Percentiles rank a stretch among this genome's conserved stretches.
These are phyloP conservation scores for Andrena flavipes DNA, from an alignment of 2,888 invertebrate species.

Conservation along the genomic window DNA sequence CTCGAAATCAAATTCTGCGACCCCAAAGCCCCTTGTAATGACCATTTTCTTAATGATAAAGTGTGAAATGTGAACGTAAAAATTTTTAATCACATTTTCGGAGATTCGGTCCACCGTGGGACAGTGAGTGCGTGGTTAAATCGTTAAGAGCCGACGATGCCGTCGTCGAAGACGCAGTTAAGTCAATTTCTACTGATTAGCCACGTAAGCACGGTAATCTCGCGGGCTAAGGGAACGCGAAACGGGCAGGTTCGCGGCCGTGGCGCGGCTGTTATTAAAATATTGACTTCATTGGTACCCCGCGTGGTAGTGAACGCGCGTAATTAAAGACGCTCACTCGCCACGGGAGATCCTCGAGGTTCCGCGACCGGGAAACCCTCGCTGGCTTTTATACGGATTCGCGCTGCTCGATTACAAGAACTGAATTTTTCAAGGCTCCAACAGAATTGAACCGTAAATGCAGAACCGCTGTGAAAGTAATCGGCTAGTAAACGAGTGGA, in stretches of 20 bases:
- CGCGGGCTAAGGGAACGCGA: conserved; percentile 18
- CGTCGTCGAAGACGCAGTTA: conserved; percentile 47
- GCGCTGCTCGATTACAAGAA: conserved; percentile 1
- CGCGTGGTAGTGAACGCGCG: conserved; percentile 20
- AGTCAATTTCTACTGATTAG: conserved; percentile 65
- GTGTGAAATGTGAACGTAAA: too few species aligned
- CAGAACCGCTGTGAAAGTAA: neutral
- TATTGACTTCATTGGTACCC: conserved; percentile 17
- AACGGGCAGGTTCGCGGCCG: conserved; percentile 1
- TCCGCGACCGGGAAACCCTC: conserved; percentile 6
- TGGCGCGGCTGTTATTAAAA: conserved; percentile 26
- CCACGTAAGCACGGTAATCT: conserved; percentile 38
- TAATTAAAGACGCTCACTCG: conserved; percentile 29
- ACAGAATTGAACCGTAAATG: neutral
- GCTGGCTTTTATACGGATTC: neutral
- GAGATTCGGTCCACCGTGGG: too few species aligned
- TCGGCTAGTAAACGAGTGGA: neutral
- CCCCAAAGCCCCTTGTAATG: too few species aligned
- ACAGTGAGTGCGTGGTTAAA: conserved; percentile 61
- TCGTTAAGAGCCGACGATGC: conserved; percentile 66
- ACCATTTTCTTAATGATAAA: too few species aligned
- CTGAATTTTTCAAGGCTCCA: neutral
- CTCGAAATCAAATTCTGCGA: too few species aligned
- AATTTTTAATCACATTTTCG: too few species aligned
- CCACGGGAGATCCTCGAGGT: conserved; percentile 13